Evolutionary conservation across 1,140 invertebrate species (phyloP).

Genomic region (Brachionus rubens): DNA sequence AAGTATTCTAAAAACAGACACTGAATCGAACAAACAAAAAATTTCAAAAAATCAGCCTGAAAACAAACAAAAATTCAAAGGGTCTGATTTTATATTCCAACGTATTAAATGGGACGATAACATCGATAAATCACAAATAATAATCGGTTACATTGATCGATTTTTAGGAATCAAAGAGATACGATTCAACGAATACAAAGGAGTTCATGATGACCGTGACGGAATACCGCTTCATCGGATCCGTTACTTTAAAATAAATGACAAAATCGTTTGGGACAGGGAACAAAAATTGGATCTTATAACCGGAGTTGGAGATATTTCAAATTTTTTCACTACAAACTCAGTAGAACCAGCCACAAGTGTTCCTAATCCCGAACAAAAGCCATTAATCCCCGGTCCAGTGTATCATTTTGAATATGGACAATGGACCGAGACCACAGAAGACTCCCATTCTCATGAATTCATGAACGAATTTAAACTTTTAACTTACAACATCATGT

Average conservation of each 20-base stretch:
- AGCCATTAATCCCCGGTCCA: background rate
- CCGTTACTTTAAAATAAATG: constrained; percentile 42
- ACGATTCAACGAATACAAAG: constrained; percentile 43
- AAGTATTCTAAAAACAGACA: background rate
- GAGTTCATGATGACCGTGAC: constrained; percentile 29
- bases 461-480: background rate
- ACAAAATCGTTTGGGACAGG: constrained; percentile 29
- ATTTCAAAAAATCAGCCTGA: background rate
- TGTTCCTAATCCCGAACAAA: background rate
- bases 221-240: constrained; percentile 27
- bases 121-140: constrained; percentile 17
- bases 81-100: constrained; percentile 41
- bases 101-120: constrained; percentile 34
- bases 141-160: constrained; percentile 45
- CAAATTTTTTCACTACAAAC: background rate
- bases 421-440: background rate
- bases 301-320: constrained; percentile 17
- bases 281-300: constrained; percentile 34
- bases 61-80: constrained; percentile 31
- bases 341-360: background rate
- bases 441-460: background rate
- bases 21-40: background rate
- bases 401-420: background rate
- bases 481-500: constrained; percentile 43
- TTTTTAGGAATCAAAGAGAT: constrained; percentile 44